Base-by-base conservation (phyloP, 1,140 invertebrate genomes). In the Homalodisca vitripennis region DNA sequence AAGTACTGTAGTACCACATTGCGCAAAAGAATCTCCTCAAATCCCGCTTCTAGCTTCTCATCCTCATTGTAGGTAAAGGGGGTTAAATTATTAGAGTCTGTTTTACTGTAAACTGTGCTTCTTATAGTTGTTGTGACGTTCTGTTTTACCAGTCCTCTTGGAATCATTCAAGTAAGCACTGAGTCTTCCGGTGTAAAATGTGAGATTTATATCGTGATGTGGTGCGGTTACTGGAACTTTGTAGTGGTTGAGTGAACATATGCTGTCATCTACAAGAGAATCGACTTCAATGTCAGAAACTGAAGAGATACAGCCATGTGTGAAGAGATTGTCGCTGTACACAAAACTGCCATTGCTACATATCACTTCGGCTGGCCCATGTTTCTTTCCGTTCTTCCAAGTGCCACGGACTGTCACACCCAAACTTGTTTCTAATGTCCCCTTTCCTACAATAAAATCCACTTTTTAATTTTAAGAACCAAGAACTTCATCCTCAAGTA, bases 1-100 rank as follows among this genome's bases (percentile, higher is more conserved):
- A 84, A 78, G 47, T 84, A 80, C 17, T 20, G 34, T 20, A 3
- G 31, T 22, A 69, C 27, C 3, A 69, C 41, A 26, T 62, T 62
- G 32, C 67, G n/a, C 22, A 69, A 26, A 22, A 13, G 47, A 22
- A 14, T 62, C 32, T 70, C 69, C 51, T 70, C 69, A 24, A 20
- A 14, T 12, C 22, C 22, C 17, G 22, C 3, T 3, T 51, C n/a
- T 10, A 51, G 3, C 22, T 51, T 51, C 14, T 10, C n/a, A 12
- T 51, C 3, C 22, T 64, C 62, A 20, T 13, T 2, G 24, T 34
- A 1, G 14, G 24, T 10, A 47, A 14, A n/a, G 3, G 47, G n/a
- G 24, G 24, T 66, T 10, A 27, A 14, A 22, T 17, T 48, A 3
- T 17, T 6, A 22, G 46, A 24, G 6, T 20, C 3, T 48, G 24